phyloP scores from a whole-genome alignment of 2,113 vertebrate genomes.

The Thamnophis sirtalis region DNA sequence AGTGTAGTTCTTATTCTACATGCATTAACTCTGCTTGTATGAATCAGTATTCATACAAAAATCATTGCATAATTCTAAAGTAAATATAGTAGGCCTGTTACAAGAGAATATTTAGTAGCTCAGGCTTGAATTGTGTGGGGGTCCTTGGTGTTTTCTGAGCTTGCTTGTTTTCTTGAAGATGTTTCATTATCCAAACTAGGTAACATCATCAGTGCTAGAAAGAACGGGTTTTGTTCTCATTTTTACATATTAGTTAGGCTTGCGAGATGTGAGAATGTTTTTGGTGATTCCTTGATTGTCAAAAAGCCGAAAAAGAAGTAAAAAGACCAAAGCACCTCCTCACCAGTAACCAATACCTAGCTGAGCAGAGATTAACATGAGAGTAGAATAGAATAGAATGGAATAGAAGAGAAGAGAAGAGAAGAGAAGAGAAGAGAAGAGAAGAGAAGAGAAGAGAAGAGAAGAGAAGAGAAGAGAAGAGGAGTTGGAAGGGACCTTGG shows the following conservation, averaged over 20 bases:
- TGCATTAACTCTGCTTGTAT: conserved; percentile 45
- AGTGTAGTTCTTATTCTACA: conserved; percentile 52
- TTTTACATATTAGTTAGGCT: not conserved
- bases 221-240: not conserved
- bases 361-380: no score
- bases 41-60: conserved; percentile 32
- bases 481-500: no score
- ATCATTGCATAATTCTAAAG: conserved; percentile 32
- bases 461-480: no score
- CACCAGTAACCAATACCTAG: not conserved
- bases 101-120: not conserved
- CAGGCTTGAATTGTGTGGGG: not conserved
- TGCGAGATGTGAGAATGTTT: not conserved
- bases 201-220: not conserved
- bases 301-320: not conserved
- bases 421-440: no score
- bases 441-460: no score
- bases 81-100: not conserved
- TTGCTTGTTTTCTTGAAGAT: not conserved
- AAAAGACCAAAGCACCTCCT: not conserved
- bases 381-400: no score
- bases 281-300: not conserved
- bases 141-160: not conserved
- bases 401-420: no score
- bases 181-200: not conserved